A percentile compares a stretch with the other conserved stretches of the same genome.
Conservation (phyloP, 2,113 vertebrate species). For the Plestiodon gilberti region DNA sequence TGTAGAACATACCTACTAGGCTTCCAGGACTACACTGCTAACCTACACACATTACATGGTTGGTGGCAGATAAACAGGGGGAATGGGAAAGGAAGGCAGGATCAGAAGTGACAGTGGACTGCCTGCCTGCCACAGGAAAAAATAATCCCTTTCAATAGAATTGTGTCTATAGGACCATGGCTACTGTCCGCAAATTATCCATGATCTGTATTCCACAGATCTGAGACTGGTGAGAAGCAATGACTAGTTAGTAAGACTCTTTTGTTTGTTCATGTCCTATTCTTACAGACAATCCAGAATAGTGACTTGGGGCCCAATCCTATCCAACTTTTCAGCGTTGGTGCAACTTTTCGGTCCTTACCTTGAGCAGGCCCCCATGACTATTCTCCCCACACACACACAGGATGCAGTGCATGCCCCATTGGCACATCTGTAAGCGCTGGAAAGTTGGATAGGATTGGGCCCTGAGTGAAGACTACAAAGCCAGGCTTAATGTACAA, state of each 20-base stretch:
- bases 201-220: not conserved
- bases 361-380: too few relatives aligned
- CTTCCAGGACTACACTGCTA: not conserved
- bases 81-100: not conserved
- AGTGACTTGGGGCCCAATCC: too few relatives aligned
- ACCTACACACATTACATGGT: not conserved
- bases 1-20: not conserved
- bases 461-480: too few relatives aligned
- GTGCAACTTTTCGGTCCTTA: too few relatives aligned
- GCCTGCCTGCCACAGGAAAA: not conserved
- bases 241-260: conserved; percentile 11
- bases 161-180: not conserved
- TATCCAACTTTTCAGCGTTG: too few relatives aligned
- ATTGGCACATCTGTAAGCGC: too few relatives aligned
- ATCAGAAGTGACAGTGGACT: not conserved
- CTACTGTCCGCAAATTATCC: not conserved
- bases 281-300: conserved; percentile 8
- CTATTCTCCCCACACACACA: too few relatives aligned
- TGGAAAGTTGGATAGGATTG: too few relatives aligned
- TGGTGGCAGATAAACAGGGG: not conserved
- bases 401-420: too few relatives aligned
- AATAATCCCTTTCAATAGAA: not conserved
- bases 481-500: not conserved
- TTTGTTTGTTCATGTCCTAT: not conserved
- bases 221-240: not conserved